Evolutionary conservation across 2,797 vertebrate genomes (phyloP).

Genomic region (Vultur gryphus): DNA sequence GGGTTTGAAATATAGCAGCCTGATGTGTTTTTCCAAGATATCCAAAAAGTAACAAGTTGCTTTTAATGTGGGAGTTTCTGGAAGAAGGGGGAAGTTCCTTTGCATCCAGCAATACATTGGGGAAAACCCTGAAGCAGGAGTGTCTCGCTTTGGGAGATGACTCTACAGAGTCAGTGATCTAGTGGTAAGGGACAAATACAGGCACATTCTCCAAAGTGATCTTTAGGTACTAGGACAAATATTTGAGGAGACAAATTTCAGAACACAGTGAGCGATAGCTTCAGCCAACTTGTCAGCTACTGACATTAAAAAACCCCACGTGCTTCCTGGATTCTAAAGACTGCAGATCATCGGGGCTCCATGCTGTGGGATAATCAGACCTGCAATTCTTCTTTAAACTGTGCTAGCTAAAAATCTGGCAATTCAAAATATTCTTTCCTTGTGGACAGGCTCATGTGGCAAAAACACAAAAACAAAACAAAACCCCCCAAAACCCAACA

Average conservation of each 20-base stretch:
- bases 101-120: background rate
- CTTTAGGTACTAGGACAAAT: background rate
- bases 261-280: background rate
- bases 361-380: background rate
- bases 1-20: background rate
- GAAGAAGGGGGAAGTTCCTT: background rate
- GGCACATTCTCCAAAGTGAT: background rate
- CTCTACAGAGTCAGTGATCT: background rate
- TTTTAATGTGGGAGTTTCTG: background rate
- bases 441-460: background rate
- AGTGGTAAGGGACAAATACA: background rate
- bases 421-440: background rate
- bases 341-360: background rate
- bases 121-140: background rate
- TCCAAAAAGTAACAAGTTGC: background rate
- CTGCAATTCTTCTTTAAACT: background rate
- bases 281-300: background rate
- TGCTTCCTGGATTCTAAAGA: background rate
- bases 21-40: background rate
- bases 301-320: background rate
- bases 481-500: background rate
- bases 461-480: background rate
- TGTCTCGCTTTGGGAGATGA: background rate
- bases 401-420: background rate
- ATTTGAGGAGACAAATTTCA: background rate